Conservation (phyloP, 2,888 invertebrate species). For the Rugalucina vietnamica region DNA sequence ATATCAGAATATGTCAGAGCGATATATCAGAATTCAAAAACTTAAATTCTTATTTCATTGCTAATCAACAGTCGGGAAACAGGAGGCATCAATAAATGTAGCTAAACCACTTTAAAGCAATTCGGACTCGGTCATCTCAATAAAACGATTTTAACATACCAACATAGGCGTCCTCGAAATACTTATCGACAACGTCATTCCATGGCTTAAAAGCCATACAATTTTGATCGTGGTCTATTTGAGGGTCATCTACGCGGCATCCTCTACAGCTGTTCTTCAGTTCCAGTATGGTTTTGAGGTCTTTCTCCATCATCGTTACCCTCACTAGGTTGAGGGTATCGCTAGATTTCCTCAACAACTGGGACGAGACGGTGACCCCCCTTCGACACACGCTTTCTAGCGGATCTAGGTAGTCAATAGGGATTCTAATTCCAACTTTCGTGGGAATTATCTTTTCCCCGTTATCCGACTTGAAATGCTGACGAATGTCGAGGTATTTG, state of each 20-base stretch:
- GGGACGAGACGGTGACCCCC: neutral
- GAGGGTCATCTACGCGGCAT: neutral
- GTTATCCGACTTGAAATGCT: neutral
- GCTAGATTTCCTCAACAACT: neutral
- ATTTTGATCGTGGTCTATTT: neutral
- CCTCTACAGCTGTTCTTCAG: neutral
- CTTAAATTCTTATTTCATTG: no score
- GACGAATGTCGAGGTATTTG: neutral
- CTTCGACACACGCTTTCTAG: neutral
- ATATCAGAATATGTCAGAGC: no score
- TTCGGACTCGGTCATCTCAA: no score
- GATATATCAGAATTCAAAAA: no score
- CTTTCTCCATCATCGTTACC: neutral
- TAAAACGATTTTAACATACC: no score
- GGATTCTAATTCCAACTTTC: neutral
- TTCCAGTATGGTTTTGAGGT: neutral
- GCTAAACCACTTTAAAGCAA: no score
- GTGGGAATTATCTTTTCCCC: neutral
- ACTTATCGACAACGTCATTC: neutral
- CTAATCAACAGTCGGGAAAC: no score
- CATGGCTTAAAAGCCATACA: neutral
- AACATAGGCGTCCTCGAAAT: neutral
- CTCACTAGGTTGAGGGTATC: neutral
- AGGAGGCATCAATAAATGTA: no score
- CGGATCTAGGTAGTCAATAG: neutral